Conservation (phyloP, 1,140 invertebrate species). For the Idris sp. region DNA sequence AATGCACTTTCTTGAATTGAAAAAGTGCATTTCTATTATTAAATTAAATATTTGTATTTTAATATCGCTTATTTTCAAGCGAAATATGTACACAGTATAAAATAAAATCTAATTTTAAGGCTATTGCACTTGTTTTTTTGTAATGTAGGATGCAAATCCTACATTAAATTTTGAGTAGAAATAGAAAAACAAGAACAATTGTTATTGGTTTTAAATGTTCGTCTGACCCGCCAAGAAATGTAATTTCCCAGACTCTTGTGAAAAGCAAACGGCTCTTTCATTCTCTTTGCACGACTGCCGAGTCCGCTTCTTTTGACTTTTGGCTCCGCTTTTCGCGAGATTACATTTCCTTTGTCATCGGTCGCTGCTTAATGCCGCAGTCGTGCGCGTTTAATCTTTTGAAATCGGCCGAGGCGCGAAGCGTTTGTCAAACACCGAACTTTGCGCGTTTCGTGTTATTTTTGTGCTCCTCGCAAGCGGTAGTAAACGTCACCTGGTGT, state of each 20-base stretch:
- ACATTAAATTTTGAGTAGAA: no score
- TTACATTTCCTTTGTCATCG: constrained; percentile 55
- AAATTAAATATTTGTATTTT: no score
- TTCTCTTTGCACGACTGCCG: constrained; percentile 17
- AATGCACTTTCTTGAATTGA: no score
- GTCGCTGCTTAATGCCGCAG: constrained; percentile 20
- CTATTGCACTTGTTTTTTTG: no score
- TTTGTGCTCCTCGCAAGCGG: constrained; percentile 35
- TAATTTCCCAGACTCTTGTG: constrained; percentile 54
- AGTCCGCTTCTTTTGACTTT: constrained; percentile 35
- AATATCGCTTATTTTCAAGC: no score
- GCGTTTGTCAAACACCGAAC: constrained; percentile 50
- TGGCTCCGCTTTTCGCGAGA: constrained; percentile 40
- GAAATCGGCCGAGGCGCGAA: constrained; percentile 42
- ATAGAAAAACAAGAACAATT: no score
- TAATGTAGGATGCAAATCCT: no score
- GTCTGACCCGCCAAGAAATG: constrained; percentile 49
- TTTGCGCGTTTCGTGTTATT: constrained; percentile 42
- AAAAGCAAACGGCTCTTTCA: constrained; percentile 22
- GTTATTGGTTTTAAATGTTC: constrained; percentile 17
- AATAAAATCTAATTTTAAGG: no score
- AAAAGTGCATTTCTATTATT: no score
- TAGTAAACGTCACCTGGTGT: constrained; percentile 56
- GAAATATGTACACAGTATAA: no score
- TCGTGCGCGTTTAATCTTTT: constrained; percentile 51